Conservation (phyloP, 2,113 vertebrate species). For the Lagenorhynchus albirostris region DNA sequence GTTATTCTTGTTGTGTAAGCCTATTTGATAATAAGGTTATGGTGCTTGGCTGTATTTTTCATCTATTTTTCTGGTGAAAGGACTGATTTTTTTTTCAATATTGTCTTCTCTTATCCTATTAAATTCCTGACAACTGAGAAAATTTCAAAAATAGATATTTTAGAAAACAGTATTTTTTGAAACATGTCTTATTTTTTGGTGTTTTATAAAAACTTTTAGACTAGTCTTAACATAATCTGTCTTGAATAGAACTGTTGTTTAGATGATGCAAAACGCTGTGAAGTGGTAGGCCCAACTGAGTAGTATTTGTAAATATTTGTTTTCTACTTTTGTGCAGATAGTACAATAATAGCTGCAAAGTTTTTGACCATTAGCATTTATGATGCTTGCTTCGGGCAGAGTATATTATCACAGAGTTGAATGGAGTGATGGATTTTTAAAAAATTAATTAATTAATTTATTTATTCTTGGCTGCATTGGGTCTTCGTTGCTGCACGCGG, state of each 20-base stretch:
- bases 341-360: background rate
- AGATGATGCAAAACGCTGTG: background rate
- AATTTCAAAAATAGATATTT: background rate
- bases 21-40: slow-evolving; percentile 19
- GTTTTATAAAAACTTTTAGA: background rate
- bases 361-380: slow-evolving; percentile 18
- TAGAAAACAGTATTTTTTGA: background rate
- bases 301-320: background rate
- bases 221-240: background rate
- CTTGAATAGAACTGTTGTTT: background rate
- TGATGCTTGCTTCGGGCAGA: background rate
- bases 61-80: slow-evolving; percentile 3
- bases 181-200: background rate
- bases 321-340: background rate
- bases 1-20: background rate
- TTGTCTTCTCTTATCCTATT: background rate
- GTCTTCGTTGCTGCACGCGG: no score
- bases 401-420: background rate
- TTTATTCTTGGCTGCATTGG: no score
- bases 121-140: background rate
- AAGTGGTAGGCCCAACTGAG: background rate
- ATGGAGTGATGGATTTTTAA: background rate
- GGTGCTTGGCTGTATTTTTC: background rate
- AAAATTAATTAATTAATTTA: no score
- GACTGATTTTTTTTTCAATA: background rate